These are phyloP conservation scores for Chascanopsetta lugubris DNA, from an alignment of 2,113 vertebrate genomes.

Conservation along the genomic window DNA sequence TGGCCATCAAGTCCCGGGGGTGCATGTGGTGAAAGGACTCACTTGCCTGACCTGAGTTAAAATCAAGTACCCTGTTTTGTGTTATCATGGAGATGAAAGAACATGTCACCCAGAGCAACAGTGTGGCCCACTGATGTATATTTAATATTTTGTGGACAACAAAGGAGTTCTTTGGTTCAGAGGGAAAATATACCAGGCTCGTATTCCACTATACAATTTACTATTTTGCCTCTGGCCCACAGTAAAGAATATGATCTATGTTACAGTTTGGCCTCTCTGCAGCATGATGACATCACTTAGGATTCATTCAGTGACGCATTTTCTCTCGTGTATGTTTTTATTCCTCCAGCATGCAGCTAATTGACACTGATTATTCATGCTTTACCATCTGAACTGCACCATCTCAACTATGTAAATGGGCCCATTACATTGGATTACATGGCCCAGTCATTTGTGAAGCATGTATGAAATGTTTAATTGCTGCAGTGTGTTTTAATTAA, in stretches of 20 bases:
- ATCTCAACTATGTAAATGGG: conserved; percentile 5
- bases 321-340: background rate
- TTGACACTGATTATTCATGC: background rate
- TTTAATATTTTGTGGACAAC: background rate
- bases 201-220: background rate
- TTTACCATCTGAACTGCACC: conserved; percentile 15
- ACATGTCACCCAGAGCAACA: background rate
- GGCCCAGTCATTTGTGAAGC: conserved; percentile 7
- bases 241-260: background rate
- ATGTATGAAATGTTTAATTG: conserved; percentile 16
- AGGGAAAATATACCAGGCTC: background rate
- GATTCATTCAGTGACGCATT: conserved; percentile 1
- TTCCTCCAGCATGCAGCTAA: conserved; percentile 10
- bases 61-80: background rate
- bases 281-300: conserved; percentile 1
- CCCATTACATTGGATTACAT: conserved; percentile 15
- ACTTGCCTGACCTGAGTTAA: background rate
- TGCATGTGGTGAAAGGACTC: background rate
- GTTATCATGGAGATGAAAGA: background rate
- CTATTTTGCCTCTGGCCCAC: background rate
- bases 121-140: background rate
- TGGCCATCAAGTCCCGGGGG: background rate
- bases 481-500: conserved; percentile 19
- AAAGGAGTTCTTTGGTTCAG: background rate
- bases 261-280: conserved; percentile 1